Conservation (phyloP, 2,113 vertebrate species). For the Rutilus rutilus region DNA sequence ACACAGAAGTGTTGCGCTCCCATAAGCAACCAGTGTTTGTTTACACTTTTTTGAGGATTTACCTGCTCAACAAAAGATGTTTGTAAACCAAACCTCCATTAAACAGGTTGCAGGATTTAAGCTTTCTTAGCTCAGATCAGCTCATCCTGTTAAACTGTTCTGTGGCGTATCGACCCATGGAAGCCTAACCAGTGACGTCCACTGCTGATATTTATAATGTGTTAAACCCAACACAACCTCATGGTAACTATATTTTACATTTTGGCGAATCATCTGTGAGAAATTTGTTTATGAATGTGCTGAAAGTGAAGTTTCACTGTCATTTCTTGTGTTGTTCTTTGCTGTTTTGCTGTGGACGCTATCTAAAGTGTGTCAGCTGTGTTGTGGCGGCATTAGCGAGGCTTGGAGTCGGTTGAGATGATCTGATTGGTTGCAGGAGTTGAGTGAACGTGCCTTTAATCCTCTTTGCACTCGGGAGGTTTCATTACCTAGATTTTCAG, state of each 20-base stretch:
- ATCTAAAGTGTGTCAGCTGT: neutral
- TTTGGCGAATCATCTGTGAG: neutral
- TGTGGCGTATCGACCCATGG: neutral
- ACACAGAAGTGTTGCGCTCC: neutral
- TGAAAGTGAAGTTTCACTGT: neutral
- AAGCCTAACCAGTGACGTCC: neutral
- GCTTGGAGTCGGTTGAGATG: constrained; percentile 13
- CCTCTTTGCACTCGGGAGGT: neutral
- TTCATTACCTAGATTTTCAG: constrained; percentile 1
- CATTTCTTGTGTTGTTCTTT: neutral
- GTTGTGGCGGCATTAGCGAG: constrained; percentile 6
- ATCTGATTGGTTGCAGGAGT: constrained; percentile 18
- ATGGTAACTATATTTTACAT: neutral
- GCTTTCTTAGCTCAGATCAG: neutral
- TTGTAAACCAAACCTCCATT: neutral
- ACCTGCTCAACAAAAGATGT: neutral
- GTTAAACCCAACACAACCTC: neutral
- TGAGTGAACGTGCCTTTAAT: constrained; percentile 25
- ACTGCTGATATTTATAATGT: neutral
- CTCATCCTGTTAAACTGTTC: constrained; percentile 23
- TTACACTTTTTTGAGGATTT: neutral
- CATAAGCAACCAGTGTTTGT: neutral
- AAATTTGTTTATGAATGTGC: neutral
- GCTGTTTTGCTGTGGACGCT: neutral
- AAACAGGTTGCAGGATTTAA: neutral